Conservation (phyloP, 2,113 vertebrate species). For the Tricholaema leucomelas region DNA sequence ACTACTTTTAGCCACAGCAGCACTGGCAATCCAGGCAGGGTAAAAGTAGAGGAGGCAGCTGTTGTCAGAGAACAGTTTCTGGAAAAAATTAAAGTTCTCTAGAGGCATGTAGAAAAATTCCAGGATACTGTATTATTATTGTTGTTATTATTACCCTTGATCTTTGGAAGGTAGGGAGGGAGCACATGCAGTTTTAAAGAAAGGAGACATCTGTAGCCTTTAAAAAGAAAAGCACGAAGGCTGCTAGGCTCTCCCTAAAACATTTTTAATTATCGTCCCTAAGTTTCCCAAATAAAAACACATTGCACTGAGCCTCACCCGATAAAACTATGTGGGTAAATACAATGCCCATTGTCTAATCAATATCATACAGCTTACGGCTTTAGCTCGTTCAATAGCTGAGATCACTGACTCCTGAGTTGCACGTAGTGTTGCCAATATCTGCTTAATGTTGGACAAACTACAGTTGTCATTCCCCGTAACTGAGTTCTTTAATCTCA, state of each 20-base stretch:
- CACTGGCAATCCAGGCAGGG: not conserved
- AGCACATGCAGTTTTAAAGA: not conserved
- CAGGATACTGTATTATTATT: not conserved
- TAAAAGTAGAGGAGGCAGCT: not conserved
- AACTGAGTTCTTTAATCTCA: slow-evolving; percentile 58
- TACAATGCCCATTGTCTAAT: slow-evolving; percentile 73
- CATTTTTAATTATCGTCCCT: slow-evolving; percentile 62
- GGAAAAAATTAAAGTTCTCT: slow-evolving; percentile 48
- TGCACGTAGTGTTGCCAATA: slow-evolving; percentile 72
- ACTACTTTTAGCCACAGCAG: not conserved
- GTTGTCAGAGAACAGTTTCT: slow-evolving; percentile 26
- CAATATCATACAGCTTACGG: slow-evolving; percentile 76
- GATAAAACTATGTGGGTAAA: slow-evolving; percentile 66
- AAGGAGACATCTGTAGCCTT: slow-evolving; percentile 45
- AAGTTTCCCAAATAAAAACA: slow-evolving; percentile 51
- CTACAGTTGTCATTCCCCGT: slow-evolving; percentile 52
- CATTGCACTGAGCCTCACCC: slow-evolving; percentile 64
- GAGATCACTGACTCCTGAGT: slow-evolving; percentile 60
- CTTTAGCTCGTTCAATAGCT: slow-evolving; percentile 70
- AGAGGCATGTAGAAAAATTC: slow-evolving; percentile 33
- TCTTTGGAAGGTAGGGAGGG: slow-evolving; percentile 6
- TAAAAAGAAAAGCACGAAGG: slow-evolving; percentile 25
- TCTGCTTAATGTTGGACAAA: slow-evolving; percentile 71
- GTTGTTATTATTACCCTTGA: slow-evolving; percentile 39
- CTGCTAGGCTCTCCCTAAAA: slow-evolving; percentile 11